Evolutionary conservation across 92 coral and sea anemone species (phyloP), one percentile per base, ranked within the genome.

Genomic region (Actinostola sp.): DNA sequence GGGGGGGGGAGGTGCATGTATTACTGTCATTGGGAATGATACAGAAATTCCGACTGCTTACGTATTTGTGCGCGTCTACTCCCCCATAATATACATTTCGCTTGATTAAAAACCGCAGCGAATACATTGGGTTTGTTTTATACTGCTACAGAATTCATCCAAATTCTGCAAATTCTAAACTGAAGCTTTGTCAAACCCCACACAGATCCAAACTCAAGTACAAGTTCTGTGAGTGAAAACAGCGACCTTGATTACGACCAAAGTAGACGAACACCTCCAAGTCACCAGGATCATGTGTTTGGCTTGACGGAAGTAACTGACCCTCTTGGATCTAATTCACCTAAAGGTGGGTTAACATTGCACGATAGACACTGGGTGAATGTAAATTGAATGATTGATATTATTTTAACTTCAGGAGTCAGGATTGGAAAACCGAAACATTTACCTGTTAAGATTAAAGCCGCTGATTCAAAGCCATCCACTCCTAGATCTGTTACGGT

Each of bases 231-330:
- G 33, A 64, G 81, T 75, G 80, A 75, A 15, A 59, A 80, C 39
- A 85, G 91, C 27, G 84, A 73, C 39, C 71, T 82, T 9, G 92
- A 88, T 50, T 75, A 62, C 8, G 89, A 83, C 49, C 56, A 46
- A n/a, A 31, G 61, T 30, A 25, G n/a, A n/a, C n/a, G 25, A 25
- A 44, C 52, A 33, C n/a, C 65, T 16, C 66, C 49, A 0, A 73
- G 75, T 56, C 70, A 73, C n/a, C 59, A 75, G 58, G 56, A 60
- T 24, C 23, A 76, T 9, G 97, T 91, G 59, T 91, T 91, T 69
- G 92, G 97, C 33, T 75, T 91, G 73, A 91, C 97, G 15, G 97
- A 91, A 63, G 86, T 89, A 31, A 81, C 66, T 28, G 27, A 30
- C 42, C 42, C 42, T 27, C 63, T 41, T 81, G 59, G 75, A 72